Conservation (phyloP, 1,140 invertebrate species). For the Apis laboriosa region DNA sequence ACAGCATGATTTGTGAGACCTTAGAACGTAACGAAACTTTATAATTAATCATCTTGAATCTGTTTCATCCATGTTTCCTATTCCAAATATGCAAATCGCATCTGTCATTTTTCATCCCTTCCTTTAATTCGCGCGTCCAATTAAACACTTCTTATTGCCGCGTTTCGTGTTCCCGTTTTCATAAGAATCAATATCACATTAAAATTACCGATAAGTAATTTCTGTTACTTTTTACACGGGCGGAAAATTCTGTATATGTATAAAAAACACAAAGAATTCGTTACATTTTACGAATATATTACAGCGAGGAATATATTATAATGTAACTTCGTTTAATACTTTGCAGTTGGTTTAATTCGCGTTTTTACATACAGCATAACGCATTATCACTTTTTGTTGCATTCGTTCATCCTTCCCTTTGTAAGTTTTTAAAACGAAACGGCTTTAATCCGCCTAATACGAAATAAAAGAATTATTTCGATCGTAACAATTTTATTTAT, state of each 20-base stretch:
- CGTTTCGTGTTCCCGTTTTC: neutral
- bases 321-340: neutral
- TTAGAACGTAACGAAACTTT: constrained; percentile 11
- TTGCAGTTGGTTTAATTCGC: neutral
- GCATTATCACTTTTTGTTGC: neutral
- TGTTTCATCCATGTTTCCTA: neutral
- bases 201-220: neutral
- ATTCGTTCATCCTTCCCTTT: no score
- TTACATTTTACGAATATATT: neutral
- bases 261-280: neutral
- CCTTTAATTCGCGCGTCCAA: constrained; percentile 24
- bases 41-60: constrained; percentile 38
- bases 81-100: constrained; percentile 13
- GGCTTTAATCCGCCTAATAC: no score
- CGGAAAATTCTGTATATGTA: neutral
- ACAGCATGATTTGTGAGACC: constrained; percentile 24
- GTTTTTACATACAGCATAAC: neutral
- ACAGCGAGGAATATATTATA: neutral
- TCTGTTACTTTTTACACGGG: neutral
- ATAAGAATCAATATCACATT: neutral
- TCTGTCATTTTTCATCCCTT: constrained; percentile 25
- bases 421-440: no score
- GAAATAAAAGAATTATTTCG: no score
- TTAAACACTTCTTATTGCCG: neutral
- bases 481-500: no score